Percentiles rank a stretch among this genome's conserved stretches.
Conservation (phyloP, 53 echinoderm and acorn worm species). For the Holothuria scabra region DNA sequence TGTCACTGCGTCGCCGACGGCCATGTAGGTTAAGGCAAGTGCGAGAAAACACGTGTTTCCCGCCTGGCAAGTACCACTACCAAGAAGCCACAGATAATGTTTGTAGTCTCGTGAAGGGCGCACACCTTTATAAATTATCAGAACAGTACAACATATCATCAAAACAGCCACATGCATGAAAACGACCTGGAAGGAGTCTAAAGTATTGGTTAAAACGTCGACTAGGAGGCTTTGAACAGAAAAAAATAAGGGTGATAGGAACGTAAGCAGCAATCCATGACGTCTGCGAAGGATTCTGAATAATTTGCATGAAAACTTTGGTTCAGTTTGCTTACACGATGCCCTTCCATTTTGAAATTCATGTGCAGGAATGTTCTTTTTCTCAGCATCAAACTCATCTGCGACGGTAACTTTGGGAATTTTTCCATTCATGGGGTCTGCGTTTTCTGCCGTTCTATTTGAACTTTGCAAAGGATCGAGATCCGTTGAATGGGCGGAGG, state of each 20-base stretch:
- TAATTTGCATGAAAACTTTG: too few relatives aligned
- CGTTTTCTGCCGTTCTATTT: too few relatives aligned
- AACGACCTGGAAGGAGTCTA: neutral
- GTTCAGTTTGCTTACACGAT: too few relatives aligned
- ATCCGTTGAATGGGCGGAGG: too few relatives aligned
- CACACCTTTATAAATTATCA: neutral
- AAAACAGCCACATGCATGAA: neutral
- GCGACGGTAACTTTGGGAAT: too few relatives aligned
- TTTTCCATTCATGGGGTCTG: too few relatives aligned
- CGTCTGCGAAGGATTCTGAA: neutral
- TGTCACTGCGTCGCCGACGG: slow-evolving; percentile 3
- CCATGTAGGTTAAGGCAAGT: neutral
- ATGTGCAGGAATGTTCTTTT: too few relatives aligned
- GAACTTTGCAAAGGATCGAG: too few relatives aligned
- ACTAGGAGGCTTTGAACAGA: neutral
- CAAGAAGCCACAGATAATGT: slow-evolving; percentile 11
- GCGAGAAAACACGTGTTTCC: neutral
- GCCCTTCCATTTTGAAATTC: too few relatives aligned
- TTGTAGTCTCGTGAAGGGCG: neutral
- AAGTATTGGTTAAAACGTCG: neutral
- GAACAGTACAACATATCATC: neutral
- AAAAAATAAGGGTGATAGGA: neutral
- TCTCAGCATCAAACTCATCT: too few relatives aligned
- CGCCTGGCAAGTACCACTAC: neutral
- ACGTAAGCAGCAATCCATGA: neutral